Evolutionary conservation across 1,140 invertebrate genomes (phyloP).

Genomic region (Drosophila prosaltans): DNA sequence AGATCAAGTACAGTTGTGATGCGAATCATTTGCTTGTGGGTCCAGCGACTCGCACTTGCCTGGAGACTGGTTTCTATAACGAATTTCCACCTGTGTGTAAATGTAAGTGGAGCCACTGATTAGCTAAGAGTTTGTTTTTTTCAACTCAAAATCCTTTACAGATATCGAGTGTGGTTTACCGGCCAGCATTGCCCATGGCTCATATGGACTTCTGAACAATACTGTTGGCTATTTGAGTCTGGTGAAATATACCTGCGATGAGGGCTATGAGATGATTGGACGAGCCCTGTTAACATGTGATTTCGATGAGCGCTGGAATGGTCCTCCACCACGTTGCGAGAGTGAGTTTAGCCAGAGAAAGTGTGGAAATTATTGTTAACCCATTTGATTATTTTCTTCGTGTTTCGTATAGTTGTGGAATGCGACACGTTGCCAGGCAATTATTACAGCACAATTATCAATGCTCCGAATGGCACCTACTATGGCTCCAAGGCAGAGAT

Average conservation of each 20-base stretch:
- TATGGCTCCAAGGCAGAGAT: slow-evolving; percentile 90
- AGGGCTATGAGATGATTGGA: slow-evolving; percentile 93
- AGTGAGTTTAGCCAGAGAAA: slow-evolving; percentile 84
- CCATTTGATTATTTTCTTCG: not conserved
- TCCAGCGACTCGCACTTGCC: slow-evolving; percentile 91
- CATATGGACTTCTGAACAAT: slow-evolving; percentile 91
- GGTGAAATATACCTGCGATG: slow-evolving; percentile 92
- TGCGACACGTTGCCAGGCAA: slow-evolving; percentile 90
- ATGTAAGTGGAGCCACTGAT: slow-evolving; percentile 86
- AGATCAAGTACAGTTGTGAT: slow-evolving; percentile 94
- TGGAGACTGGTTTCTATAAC: slow-evolving; percentile 96
- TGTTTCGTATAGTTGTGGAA: slow-evolving; percentile 86
- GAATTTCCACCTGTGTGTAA: slow-evolving; percentile 97
- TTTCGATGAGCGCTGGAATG: slow-evolving; percentile 96
- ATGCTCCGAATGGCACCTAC: slow-evolving; percentile 87
- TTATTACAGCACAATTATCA: slow-evolving; percentile 88
- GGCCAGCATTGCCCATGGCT: slow-evolving; percentile 92
- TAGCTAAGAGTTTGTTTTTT: not conserved
- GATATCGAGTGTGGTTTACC: slow-evolving; percentile 95
- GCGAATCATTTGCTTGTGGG: slow-evolving; percentile 94
- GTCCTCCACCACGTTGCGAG: slow-evolving; percentile 94
- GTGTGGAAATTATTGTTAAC: no score
- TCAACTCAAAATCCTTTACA: slow-evolving; percentile 75
- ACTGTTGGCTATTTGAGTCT: slow-evolving; percentile 93
- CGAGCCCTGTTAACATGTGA: slow-evolving; percentile 93